Percentiles rank a stretch among this genome's conserved stretches.
Evolutionary conservation across 2,113 vertebrate genomes (phyloP).

Genomic region (Zingel zingel): DNA sequence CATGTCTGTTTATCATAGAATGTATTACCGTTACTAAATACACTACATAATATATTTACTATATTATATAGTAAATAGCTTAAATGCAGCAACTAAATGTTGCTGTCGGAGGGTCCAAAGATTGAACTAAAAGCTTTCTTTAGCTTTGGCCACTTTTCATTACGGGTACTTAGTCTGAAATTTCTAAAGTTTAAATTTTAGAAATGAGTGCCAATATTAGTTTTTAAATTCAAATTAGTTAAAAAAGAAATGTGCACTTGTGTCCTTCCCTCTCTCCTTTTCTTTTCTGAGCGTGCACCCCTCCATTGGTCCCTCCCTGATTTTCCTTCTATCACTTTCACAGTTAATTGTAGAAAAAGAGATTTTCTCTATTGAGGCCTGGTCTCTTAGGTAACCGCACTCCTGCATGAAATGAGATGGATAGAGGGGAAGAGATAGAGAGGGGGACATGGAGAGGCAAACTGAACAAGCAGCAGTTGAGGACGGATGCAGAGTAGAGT

Average conservation of each 20-base stretch:
- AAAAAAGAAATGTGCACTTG: constrained; percentile 30
- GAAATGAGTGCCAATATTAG: constrained; percentile 12
- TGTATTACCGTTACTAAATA: not conserved
- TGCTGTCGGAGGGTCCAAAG: not conserved
- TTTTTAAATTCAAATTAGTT: constrained; percentile 24
- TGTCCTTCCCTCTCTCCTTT: constrained; percentile 41
- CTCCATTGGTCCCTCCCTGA: constrained; percentile 63
- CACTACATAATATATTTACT: not conserved
- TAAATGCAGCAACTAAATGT: not conserved
- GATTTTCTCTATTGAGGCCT: constrained; percentile 86
- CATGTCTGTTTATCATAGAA: not conserved
- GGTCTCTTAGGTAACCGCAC: constrained; percentile 88
- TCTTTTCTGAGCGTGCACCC: constrained; percentile 50
- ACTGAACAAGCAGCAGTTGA: constrained; percentile 66
- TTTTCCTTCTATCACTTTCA: constrained; percentile 81
- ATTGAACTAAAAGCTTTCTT: not conserved
- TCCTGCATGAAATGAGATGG: constrained; percentile 88
- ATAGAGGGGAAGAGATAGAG: constrained; percentile 70
- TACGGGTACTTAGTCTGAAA: not conserved
- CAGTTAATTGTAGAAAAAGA: constrained; percentile 85
- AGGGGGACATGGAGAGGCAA: constrained; percentile 71
- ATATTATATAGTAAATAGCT: too few relatives aligned
- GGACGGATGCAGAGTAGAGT: constrained; percentile 68
- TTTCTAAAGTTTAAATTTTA: constrained; percentile 8
- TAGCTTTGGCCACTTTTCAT: not conserved